Conservation (phyloP, 2,888 invertebrate species). For the Drosophila eohydei region DNA sequence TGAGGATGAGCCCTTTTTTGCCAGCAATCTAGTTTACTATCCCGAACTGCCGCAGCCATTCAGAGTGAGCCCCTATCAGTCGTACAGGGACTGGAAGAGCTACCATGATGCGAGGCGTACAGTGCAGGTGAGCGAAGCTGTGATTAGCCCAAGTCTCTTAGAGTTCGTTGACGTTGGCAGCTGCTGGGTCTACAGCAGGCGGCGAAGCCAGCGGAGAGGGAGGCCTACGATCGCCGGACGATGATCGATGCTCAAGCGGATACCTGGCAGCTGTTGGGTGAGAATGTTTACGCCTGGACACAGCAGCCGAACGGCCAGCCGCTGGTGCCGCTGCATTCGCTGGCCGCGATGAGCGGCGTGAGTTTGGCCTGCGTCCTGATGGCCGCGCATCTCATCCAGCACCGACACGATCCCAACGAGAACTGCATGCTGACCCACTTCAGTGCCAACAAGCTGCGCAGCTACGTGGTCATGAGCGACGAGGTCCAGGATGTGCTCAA, state of each 20-base stretch:
- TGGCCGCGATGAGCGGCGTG: slow-evolving; percentile 7
- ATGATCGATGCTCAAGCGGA: not conserved
- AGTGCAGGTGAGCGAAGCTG: not conserved
- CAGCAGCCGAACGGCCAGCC: slow-evolving; percentile 4
- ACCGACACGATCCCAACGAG: not conserved
- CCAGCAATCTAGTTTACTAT: slow-evolving; percentile 35
- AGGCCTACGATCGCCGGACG: no score
- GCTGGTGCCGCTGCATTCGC: not conserved
- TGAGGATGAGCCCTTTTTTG: slow-evolving; percentile 22
- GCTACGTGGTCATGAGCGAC: not conserved
- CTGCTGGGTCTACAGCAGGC: not conserved
- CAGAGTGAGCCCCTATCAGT: not conserved
- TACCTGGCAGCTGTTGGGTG: slow-evolving; percentile 8
- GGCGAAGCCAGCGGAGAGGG: no score
- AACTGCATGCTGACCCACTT: slow-evolving; percentile 8
- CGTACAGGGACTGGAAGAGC: not conserved
- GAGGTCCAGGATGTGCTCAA: slow-evolving; percentile 8
- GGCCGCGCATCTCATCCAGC: slow-evolving; percentile 13
- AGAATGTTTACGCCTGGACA: not conserved
- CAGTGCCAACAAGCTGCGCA: not conserved
- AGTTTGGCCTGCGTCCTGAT: slow-evolving; percentile 14
- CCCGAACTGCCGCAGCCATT: slow-evolving; percentile 30
- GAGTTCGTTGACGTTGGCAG: not conserved
- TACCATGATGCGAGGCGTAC: not conserved
- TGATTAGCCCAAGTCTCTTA: not conserved